Percentiles rank a stretch among this genome's conserved stretches.
phyloP scores from a whole-genome alignment of 2,888 invertebrate genomes.

The Meta bourneti region DNA sequence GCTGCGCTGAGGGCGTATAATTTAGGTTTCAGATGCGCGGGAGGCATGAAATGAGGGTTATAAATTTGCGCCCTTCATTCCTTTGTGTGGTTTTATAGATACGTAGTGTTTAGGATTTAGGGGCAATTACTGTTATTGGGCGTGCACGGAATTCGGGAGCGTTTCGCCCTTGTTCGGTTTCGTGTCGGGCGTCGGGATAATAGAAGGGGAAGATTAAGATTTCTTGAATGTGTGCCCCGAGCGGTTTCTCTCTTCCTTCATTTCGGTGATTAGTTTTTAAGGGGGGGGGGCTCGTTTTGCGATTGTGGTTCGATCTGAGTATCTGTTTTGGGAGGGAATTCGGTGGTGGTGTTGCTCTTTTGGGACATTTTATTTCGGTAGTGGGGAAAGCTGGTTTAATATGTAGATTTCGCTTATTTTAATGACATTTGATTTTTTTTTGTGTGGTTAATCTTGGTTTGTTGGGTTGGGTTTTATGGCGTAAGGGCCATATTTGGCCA shows the following conservation, averaged over 20 bases:
- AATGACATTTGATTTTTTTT: too few relatives aligned
- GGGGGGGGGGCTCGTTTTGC: slow-evolving; percentile 16
- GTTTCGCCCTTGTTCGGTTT: slow-evolving; percentile 32
- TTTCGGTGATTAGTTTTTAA: slow-evolving; percentile 71
- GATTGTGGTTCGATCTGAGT: not conserved
- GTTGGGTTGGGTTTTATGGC: too few relatives aligned
- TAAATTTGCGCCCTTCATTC: slow-evolving; percentile 63
- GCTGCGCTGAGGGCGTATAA: slow-evolving; percentile 55
- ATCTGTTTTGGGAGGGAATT: too few relatives aligned
- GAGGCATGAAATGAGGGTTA: slow-evolving; percentile 67
- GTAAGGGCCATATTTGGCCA: too few relatives aligned
- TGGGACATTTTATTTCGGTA: too few relatives aligned
- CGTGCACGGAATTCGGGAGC: slow-evolving; percentile 55
- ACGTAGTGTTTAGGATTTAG: slow-evolving; percentile 68
- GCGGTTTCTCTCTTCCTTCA: slow-evolving; percentile 43
- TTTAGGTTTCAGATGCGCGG: slow-evolving; percentile 47
- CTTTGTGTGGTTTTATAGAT: slow-evolving; percentile 72
- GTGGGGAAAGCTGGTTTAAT: too few relatives aligned
- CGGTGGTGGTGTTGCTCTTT: too few relatives aligned
- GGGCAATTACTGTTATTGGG: slow-evolving; percentile 74
- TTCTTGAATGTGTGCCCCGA: not conserved
- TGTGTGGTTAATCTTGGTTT: too few relatives aligned
- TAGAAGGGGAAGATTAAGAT: slow-evolving; percentile 54
- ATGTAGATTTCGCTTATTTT: too few relatives aligned
- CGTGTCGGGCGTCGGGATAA: slow-evolving; percentile 14